Evolutionary conservation across 2,113 vertebrate genomes (phyloP).

Genomic region (Anser cygnoides): DNA sequence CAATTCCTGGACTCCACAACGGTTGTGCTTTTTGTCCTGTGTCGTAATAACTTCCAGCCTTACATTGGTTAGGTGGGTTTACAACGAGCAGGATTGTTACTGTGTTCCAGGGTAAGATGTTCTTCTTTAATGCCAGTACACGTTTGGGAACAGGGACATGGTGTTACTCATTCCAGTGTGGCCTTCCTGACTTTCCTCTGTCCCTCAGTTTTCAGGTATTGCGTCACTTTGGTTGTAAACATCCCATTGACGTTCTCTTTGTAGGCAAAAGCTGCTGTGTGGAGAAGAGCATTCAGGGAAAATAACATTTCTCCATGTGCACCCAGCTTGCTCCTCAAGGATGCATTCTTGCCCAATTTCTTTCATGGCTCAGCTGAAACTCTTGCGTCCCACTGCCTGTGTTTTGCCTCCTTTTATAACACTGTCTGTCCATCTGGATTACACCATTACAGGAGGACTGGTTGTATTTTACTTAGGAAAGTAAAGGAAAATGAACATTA

Average conservation of each 20-base stretch:
- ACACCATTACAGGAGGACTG: not conserved
- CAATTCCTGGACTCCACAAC: not conserved
- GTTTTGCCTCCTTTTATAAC: not conserved
- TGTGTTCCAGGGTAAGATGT: not conserved
- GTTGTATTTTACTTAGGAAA: not conserved
- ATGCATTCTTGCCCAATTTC: not conserved
- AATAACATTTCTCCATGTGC: not conserved
- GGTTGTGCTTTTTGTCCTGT: not conserved
- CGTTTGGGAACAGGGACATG: fast-evolving
- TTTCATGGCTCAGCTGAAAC: not conserved
- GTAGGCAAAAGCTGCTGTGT: not conserved
- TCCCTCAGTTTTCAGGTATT: not conserved
- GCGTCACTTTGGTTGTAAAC: not conserved
- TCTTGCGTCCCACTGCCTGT: not conserved
- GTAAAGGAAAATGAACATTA: not conserved
- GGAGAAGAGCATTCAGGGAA: not conserved
- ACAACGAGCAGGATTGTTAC: not conserved
- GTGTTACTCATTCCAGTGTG: not conserved
- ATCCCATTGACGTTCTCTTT: not conserved
- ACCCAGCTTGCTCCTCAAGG: not conserved
- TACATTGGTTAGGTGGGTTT: not conserved
- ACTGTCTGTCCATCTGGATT: not conserved
- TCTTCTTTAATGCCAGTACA: not conserved
- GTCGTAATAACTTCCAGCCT: not conserved
- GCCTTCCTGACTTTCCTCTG: not conserved